Conservation (phyloP, 1,140 invertebrate species). For the Drosophila bocki region DNA sequence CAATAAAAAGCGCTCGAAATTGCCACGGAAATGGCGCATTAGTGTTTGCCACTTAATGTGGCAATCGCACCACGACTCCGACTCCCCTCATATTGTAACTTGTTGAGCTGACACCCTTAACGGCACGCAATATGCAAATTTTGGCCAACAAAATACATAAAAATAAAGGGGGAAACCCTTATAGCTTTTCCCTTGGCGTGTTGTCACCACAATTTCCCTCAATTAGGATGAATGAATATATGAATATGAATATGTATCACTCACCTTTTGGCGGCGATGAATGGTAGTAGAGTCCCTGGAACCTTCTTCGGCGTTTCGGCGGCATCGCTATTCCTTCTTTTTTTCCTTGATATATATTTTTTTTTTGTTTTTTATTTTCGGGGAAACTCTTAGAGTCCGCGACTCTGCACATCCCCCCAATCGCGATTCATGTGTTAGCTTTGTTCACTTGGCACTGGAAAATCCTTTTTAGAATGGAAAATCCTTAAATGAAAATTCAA, state of each 20-base stretch:
- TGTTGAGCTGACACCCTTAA: constrained; percentile 67
- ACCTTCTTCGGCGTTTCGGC: constrained; percentile 77
- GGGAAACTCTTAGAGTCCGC: constrained; percentile 53
- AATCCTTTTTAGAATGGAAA: background rate
- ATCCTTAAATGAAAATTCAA: background rate
- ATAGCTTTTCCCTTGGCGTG: constrained; percentile 30
- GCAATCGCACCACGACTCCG: constrained; percentile 31
- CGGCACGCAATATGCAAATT: constrained; percentile 80
- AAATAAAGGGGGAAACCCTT: background rate
- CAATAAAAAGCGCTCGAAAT: constrained; percentile 69
- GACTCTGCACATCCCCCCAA: constrained; percentile 61
- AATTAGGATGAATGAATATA: constrained; percentile 65
- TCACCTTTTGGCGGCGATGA: constrained; percentile 87
- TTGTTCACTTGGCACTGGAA: constrained; percentile 41
- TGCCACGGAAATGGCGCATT: constrained; percentile 80
- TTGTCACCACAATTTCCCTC: constrained; percentile 63
- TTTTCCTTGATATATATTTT: background rate
- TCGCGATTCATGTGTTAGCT: constrained; percentile 39
- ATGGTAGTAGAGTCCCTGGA: constrained; percentile 87
- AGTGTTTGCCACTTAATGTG: constrained; percentile 75
- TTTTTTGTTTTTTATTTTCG: background rate
- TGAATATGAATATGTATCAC: constrained; percentile 35
- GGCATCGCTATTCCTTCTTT: constrained; percentile 56
- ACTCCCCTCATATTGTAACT: constrained; percentile 39
- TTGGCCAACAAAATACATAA: constrained; percentile 35